Base-by-base conservation (phyloP, 2,888 invertebrate genomes). In the Sisyra terminalis region DNA sequence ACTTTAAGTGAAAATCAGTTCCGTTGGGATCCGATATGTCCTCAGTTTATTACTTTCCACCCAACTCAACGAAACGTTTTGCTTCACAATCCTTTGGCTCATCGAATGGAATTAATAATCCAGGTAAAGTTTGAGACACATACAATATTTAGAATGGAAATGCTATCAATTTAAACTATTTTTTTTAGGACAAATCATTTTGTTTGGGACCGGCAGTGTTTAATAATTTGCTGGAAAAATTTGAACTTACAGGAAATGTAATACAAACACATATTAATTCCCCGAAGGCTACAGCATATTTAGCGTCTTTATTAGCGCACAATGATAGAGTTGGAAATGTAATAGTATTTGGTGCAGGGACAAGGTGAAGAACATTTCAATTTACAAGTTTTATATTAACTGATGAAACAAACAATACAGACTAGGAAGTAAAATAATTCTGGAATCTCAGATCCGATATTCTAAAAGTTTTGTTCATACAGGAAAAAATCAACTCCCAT, bases 261-360 rank as follows among this genome's bases (percentile, higher is more conserved):
- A 72, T 84, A 0, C 78, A 85, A 53, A 85, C 84, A 0, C 86
- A 87, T 52, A 73, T 84, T 1, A 75, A 78, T 1, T 84, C 85
- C 0, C 84, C 85, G 0, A 70, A 84, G 6, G 78, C 83, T 35
- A 82, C 82, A 0, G 85, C 82, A 0, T 87, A 86, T 55, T 59
- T 86, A 35, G 85, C 83, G 0, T 75, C 76, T 1, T 67, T 78
- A 6, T 58, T 78, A 18, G 61, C 66, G 3, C 70, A 71, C 15
- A 70, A 76, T 24, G 69, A 71, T 45, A 67, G 71, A 34, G 68
- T 73, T 2, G 71, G 71, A 16, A 64, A 67, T 49, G 62, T 78
- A 29, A 57, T 74, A 46, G 75, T 70, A 2, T 78, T 76, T 50
- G 75, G 75, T 14, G 70, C 74, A 7, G 77, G 74, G 2, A 55